Conservation (phyloP, 2,113 vertebrate genomes). For the Rhineura floridana region DNA sequence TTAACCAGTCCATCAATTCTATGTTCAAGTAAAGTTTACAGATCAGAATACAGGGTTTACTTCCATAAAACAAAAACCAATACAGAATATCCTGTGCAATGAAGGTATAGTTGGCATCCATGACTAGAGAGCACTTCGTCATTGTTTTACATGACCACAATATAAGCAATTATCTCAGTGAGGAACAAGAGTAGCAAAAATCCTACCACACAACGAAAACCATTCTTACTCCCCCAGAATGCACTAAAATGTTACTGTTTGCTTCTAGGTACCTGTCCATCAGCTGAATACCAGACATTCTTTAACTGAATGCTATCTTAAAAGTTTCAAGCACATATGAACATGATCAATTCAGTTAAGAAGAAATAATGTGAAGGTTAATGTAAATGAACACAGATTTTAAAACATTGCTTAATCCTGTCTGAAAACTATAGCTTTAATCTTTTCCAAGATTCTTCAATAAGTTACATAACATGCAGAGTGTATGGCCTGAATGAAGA, state of each 20-base stretch:
- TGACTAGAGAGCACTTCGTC: neutral
- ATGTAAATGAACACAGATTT: neutral
- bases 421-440: neutral
- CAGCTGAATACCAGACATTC: neutral
- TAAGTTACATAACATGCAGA: conserved; percentile 8
- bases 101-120: neutral
- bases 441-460: neutral
- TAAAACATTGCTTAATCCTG: neutral
- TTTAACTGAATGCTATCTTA: neutral
- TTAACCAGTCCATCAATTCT: too few species aligned
- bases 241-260: neutral
- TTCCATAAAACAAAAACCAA: neutral
- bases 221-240: neutral
- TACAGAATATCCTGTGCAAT: neutral
- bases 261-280: neutral
- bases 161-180: neutral
- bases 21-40: neutral
- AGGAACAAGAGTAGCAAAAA: too few species aligned
- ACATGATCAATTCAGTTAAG: neutral
- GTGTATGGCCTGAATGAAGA: conserved; percentile 18
- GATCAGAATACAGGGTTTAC: neutral
- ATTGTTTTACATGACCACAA: too few species aligned
- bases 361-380: neutral
- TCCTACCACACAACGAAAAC: neutral
- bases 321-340: neutral